phyloP scores from a whole-genome alignment of 2,113 vertebrate species.

The Tachysurus fulvidraco region DNA sequence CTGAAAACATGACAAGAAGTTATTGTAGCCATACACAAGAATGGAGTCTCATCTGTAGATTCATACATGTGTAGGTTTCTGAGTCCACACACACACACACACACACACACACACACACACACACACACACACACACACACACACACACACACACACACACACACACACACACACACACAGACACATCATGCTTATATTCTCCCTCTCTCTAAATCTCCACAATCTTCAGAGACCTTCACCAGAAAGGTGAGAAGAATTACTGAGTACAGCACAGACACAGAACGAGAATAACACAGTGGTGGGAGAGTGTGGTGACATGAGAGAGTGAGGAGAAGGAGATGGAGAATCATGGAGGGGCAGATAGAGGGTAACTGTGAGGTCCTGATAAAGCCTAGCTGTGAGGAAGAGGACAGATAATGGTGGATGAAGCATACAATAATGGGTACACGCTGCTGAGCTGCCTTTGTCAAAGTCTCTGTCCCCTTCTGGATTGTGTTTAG shows the following conservation, averaged over 20 bases:
- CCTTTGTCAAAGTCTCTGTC: constrained; percentile 29
- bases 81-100: neutral
- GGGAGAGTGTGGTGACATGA: neutral
- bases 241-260: constrained; percentile 27
- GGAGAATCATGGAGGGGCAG: neutral
- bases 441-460: constrained; percentile 29
- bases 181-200: neutral
- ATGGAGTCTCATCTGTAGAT: neutral
- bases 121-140: neutral
- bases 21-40: neutral
- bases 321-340: neutral
- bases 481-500: constrained; percentile 52
- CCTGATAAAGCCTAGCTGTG: neutral
- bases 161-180: neutral
- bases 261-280: neutral
- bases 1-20: neutral
- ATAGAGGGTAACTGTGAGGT: constrained; percentile 13
- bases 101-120: too few species aligned
- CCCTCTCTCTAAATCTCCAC: neutral
- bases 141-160: neutral
- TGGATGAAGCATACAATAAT: neutral
- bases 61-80: neutral
- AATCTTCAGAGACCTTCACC: neutral
- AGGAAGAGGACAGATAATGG: neutral
- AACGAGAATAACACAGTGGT: neutral